A percentile compares a stretch with the other conserved stretches of the same genome.
Conservation (phyloP, 2,797 vertebrate species). For the Cirrhinus molitorella region DNA sequence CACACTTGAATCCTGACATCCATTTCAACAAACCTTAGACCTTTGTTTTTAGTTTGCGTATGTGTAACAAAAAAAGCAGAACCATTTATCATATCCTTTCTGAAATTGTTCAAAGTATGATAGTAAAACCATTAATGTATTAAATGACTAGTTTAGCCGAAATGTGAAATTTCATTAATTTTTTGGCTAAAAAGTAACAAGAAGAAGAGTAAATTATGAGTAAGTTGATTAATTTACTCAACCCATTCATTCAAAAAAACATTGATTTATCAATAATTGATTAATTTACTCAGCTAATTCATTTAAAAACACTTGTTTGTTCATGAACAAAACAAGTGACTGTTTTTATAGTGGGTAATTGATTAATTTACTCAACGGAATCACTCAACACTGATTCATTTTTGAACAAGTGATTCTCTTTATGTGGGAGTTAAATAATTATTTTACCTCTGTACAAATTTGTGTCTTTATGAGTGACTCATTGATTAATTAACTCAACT, state of each 20-base stretch:
- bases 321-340: too few species aligned
- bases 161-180: neutral
- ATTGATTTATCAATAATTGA: too few species aligned
- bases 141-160: neutral
- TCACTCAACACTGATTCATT: too few species aligned
- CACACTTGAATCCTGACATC: neutral
- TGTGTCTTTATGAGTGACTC: too few species aligned
- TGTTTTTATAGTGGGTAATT: too few species aligned
- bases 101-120: neutral
- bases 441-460: too few species aligned
- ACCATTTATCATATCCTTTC: neutral
- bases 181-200: neutral
- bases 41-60: neutral
- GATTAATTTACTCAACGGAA: too few species aligned
- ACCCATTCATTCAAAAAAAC: too few species aligned
- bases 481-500: too few species aligned
- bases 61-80: neutral
- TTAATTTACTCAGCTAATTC: too few species aligned
- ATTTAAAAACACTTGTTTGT: neutral
- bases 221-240: neutral
- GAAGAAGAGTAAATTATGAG: neutral
- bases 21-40: conserved; percentile 25
- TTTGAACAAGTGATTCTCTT: too few species aligned
- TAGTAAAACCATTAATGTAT: neutral
- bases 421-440: too few species aligned